Evolutionary conservation across 1,140 invertebrate genomes (phyloP).

Genomic region (Chlorops oryzae): DNA sequence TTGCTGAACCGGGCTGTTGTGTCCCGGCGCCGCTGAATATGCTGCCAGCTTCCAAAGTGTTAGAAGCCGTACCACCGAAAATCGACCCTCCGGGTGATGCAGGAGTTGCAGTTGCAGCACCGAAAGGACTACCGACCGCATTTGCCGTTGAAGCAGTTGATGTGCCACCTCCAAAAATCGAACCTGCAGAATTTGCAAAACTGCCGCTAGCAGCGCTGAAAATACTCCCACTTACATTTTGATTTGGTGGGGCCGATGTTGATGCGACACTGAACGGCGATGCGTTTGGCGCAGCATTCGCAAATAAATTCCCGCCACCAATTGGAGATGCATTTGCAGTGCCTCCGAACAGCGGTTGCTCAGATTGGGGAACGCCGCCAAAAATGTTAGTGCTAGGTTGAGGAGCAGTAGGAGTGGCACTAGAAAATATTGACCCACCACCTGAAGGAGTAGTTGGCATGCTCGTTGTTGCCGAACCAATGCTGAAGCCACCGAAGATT

Average conservation of each 20-base stretch:
- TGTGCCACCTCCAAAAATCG: slow-evolving; percentile 13
- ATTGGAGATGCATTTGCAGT: slow-evolving; percentile 11
- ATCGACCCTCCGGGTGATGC: slow-evolving; percentile 29
- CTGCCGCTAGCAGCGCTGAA: slow-evolving; percentile 7
- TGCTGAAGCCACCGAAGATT: background rate
- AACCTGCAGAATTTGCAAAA: slow-evolving; percentile 5
- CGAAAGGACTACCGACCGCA: slow-evolving; percentile 5
- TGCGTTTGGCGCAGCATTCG: slow-evolving; percentile 18
- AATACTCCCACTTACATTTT: slow-evolving; percentile 11
- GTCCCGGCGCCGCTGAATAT: slow-evolving; percentile 25
- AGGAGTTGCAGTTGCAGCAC: slow-evolving; percentile 21
- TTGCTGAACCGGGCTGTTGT: slow-evolving; percentile 18
- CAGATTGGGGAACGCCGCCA: slow-evolving; percentile 35
- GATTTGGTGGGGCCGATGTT: background rate
- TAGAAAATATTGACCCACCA: slow-evolving; percentile 8
- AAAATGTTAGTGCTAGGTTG: slow-evolving; percentile 25
- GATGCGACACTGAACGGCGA: slow-evolving; percentile 23
- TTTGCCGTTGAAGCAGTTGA: background rate
- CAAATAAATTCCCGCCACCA: slow-evolving; percentile 25
- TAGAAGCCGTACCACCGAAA: slow-evolving; percentile 27
- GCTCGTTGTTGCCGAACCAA: background rate
- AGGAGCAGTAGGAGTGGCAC: slow-evolving; percentile 4
- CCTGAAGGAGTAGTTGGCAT: slow-evolving; percentile 13
- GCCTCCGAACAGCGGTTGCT: slow-evolving; percentile 33
- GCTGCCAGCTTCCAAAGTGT: background rate